Conservation (phyloP, 2,888 invertebrate genomes). For the Tanypteryx hageni region DNA sequence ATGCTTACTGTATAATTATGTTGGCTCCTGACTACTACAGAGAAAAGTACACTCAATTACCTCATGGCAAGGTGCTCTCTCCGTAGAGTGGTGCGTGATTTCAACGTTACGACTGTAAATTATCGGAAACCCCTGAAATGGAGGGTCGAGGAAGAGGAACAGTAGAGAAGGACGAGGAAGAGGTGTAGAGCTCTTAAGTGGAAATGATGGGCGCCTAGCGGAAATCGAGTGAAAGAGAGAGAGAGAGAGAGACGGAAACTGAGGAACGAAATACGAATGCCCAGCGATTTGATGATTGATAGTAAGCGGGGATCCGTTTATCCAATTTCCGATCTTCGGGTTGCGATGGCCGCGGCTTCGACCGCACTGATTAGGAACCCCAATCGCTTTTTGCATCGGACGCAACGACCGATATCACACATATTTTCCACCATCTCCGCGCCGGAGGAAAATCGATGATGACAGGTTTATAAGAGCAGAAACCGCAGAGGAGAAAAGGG, state of each 20-base stretch:
- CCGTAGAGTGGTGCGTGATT: too few relatives aligned
- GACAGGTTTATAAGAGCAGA: not conserved
- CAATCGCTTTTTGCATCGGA: not conserved
- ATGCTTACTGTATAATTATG: too few relatives aligned
- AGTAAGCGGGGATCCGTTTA: conserved; percentile 34
- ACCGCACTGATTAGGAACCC: conserved; percentile 21
- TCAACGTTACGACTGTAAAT: not conserved
- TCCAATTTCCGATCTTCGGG: not conserved
- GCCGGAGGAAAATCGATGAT: conserved; percentile 21
- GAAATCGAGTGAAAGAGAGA: not conserved
- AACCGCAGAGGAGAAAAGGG: not conserved
- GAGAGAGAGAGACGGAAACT: not conserved
- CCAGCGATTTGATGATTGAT: conserved; percentile 38
- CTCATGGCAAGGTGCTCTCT: too few relatives aligned
- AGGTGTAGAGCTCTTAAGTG: not conserved
- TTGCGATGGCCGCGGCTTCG: not conserved
- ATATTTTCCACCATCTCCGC: conserved; percentile 26
- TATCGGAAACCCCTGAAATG: not conserved
- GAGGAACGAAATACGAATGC: conserved; percentile 9
- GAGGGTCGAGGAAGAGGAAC: not conserved
- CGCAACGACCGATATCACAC: not conserved
- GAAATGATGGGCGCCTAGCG: not conserved
- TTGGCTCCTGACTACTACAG: too few relatives aligned
- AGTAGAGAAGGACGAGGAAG: not conserved
- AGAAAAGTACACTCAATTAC: too few relatives aligned